Conservation (phyloP, 1,140 invertebrate genomes). For the Bombus difficillimus region DNA sequence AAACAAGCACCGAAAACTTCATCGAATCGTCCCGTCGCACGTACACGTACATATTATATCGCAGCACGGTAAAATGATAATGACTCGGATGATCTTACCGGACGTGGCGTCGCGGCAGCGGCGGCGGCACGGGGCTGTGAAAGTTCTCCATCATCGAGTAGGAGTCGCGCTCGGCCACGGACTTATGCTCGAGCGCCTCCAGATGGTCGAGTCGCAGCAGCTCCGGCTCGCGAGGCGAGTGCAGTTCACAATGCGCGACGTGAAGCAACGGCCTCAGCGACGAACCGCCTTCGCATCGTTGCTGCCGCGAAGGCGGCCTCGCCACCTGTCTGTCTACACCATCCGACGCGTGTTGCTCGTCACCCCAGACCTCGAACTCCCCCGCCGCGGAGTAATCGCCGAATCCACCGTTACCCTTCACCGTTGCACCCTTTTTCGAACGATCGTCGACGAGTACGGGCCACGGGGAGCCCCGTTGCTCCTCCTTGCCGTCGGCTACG, state of each 20-base stretch:
- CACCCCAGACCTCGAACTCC: conserved; percentile 82
- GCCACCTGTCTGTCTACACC: conserved; percentile 75
- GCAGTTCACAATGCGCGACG: conserved; percentile 81
- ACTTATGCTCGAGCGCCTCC: conserved; percentile 76
- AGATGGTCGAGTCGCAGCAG: conserved; percentile 79
- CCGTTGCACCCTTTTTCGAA: conserved; percentile 78
- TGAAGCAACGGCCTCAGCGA: conserved; percentile 80
- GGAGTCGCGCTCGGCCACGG: conserved; percentile 72
- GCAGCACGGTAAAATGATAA: too few relatives aligned
- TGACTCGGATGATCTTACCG: conserved; percentile 72
- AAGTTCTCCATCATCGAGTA: conserved; percentile 82
- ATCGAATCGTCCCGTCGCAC: too few relatives aligned
- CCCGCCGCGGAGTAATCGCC: conserved; percentile 81
- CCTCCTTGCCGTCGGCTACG: conserved; percentile 34
- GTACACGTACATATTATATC: neutral
- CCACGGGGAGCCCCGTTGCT: conserved; percentile 54
- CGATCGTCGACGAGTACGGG: conserved; percentile 65
- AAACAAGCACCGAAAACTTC: too few relatives aligned
- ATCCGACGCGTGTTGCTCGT: conserved; percentile 78
- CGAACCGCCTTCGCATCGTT: conserved; percentile 80
- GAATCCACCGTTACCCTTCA: conserved; percentile 82
- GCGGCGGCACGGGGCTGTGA: conserved; percentile 80
- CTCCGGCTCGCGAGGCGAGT: conserved; percentile 80
- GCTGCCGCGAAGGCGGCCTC: conserved; percentile 77
- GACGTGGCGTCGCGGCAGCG: conserved; percentile 79